These are phyloP conservation scores for Antechinus flavipes DNA, from an alignment of 2,113 vertebrate species.

Conservation along the genomic window DNA sequence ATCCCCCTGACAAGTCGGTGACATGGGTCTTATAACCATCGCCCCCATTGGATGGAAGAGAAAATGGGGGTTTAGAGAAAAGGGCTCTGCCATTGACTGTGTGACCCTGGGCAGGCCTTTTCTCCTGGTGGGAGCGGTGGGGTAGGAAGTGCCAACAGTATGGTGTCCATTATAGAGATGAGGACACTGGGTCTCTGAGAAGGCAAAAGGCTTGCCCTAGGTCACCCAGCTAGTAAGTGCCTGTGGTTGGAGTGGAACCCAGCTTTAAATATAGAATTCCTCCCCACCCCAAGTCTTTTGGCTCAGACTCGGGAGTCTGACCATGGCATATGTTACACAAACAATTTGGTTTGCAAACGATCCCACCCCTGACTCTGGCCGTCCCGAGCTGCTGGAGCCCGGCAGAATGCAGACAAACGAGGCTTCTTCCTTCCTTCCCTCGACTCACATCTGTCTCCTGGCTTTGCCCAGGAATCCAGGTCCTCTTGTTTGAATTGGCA, in stretches of 20 bases:
- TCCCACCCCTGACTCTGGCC: neutral
- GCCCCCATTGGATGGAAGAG: neutral
- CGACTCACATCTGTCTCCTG: conserved; percentile 62
- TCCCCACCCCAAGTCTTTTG: conserved; percentile 62
- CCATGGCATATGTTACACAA: conserved; percentile 65
- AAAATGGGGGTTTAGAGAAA: neutral
- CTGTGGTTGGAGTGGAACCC: neutral
- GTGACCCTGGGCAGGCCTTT: neutral
- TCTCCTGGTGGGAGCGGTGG: neutral
- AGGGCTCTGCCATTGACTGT: neutral
- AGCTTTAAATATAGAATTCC: neutral
- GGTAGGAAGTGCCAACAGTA: neutral
- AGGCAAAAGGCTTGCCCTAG: neutral
- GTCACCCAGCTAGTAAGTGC: neutral
- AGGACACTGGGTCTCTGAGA: neutral
- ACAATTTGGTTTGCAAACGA: conserved; percentile 47
- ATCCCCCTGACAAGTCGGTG: neutral
- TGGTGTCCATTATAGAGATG: neutral
- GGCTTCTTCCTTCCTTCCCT: conserved; percentile 59
- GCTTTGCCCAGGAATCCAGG: conserved; percentile 41
- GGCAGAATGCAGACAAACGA: conserved; percentile 55
- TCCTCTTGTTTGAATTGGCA: conserved; percentile 70
- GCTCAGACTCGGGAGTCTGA: conserved; percentile 59
- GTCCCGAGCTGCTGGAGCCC: conserved; percentile 40
- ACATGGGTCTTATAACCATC: neutral